A percentile compares a stretch with the other conserved stretches of the same genome.
Conservation (phyloP, 2,113 vertebrate genomes). For the Scatophagus argus region DNA sequence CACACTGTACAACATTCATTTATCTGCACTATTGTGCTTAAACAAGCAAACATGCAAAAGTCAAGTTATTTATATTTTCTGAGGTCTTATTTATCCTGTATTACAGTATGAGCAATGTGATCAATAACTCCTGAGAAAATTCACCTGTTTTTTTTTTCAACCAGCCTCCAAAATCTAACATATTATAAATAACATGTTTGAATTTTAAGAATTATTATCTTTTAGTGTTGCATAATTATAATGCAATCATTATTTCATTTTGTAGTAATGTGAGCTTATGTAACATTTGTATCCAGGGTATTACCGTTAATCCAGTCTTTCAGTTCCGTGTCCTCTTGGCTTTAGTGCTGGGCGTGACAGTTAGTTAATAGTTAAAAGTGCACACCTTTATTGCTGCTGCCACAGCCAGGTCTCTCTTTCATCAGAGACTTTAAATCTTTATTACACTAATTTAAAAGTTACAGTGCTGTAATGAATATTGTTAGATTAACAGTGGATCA, state of each 20-base stretch:
- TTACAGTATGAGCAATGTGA: background rate
- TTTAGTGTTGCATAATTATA: no score
- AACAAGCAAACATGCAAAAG: background rate
- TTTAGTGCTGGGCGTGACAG: conserved; percentile 17
- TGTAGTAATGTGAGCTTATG: background rate
- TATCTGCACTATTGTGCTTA: background rate
- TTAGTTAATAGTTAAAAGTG: background rate
- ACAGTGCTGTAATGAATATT: background rate
- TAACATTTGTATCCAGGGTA: background rate
- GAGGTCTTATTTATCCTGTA: background rate
- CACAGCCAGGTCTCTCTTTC: background rate
- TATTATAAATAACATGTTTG: background rate
- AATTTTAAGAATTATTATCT: background rate
- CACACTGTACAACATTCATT: background rate
- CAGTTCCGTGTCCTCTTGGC: background rate
- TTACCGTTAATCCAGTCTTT: background rate
- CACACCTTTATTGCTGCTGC: conserved; percentile 8
- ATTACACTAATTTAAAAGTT: background rate
- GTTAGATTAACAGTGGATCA: background rate
- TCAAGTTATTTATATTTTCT: background rate
- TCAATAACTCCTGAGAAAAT: background rate
- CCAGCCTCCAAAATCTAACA: no score
- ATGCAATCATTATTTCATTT: background rate
- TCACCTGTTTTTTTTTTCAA: no score
- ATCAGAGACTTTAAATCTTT: background rate